These are phyloP conservation scores for Harpegnathos saltator DNA, from an alignment of 1,140 invertebrate genomes.

Conservation along the genomic window DNA sequence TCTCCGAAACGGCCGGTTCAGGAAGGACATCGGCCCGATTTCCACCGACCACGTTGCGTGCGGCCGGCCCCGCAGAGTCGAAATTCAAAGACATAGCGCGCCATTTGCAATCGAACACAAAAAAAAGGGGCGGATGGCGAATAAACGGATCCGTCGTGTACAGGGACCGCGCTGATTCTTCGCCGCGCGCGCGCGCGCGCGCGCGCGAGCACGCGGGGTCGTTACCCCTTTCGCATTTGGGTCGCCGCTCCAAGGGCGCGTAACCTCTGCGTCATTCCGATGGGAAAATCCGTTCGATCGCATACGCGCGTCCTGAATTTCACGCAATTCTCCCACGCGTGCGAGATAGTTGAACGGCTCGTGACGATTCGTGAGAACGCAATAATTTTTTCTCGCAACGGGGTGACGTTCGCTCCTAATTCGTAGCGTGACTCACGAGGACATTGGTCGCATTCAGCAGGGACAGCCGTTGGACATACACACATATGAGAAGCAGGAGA, in stretches of 20 bases:
- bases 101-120: constrained; percentile 80
- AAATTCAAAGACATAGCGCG: constrained; percentile 78
- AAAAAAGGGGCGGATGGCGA: constrained; percentile 65
- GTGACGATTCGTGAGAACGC: constrained; percentile 41
- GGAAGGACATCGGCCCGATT: constrained; percentile 80
- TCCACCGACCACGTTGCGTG: constrained; percentile 62
- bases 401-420: neutral
- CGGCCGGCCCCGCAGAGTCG: constrained; percentile 30
- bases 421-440: constrained; percentile 9
- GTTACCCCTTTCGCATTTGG: constrained; percentile 83
- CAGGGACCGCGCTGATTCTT: constrained; percentile 71
- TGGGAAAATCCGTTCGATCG: constrained; percentile 68
- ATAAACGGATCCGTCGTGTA: constrained; percentile 75
- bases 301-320: constrained; percentile 41
- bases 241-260: constrained; percentile 74
- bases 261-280: constrained; percentile 58
- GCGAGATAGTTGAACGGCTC: constrained; percentile 32
- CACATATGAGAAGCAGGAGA: neutral
- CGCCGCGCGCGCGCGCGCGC: too few species aligned
- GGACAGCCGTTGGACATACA: neutral
- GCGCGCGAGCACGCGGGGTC: too few species aligned
- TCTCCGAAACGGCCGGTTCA: constrained; percentile 69
- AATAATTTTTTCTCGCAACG: constrained; percentile 24
- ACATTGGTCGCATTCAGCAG: neutral
- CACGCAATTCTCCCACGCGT: constrained; percentile 15